Evolutionary conservation across 2,888 invertebrate genomes (phyloP).

Genomic region (Disparrhopalites patrizii): DNA sequence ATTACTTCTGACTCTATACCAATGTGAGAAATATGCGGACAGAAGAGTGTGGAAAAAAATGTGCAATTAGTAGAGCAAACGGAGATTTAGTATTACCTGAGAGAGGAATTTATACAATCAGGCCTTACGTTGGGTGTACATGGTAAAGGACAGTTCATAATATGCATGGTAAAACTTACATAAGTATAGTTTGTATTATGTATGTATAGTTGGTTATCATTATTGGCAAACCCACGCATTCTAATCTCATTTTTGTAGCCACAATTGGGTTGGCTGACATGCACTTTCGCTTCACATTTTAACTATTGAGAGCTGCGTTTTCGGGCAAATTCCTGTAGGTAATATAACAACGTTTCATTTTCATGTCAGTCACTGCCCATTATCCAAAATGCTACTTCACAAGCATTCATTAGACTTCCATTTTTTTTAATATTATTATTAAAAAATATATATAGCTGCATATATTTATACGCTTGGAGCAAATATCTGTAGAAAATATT

Average conservation of each 20-base stretch:
- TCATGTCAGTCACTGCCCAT: neutral
- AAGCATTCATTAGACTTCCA: neutral
- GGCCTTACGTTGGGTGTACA: too few species aligned
- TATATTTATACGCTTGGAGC: too few species aligned
- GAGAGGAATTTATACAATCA: neutral
- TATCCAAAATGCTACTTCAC: neutral
- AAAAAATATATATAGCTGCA: too few species aligned
- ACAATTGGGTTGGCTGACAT: conserved; percentile 1
- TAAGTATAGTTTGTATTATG: too few species aligned
- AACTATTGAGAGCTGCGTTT: too few species aligned
- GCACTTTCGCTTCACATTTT: conserved; percentile 4
- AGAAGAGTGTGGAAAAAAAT: neutral
- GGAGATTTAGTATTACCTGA: neutral
- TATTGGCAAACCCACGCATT: neutral
- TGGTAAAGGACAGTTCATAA: too few species aligned
- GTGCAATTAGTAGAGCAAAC: neutral
- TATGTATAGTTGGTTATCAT: neutral
- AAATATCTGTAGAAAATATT: too few species aligned
- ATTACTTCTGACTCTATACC: too few species aligned
- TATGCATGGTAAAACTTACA: too few species aligned
- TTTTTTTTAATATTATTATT: neutral
- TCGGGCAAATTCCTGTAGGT: conserved; percentile 1
- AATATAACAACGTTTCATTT: neutral
- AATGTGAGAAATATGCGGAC: too few species aligned
- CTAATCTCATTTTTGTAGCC: neutral